Base-by-base conservation (phyloP, 1,140 invertebrate genomes). In the Alviniconcha marisindica region DNA sequence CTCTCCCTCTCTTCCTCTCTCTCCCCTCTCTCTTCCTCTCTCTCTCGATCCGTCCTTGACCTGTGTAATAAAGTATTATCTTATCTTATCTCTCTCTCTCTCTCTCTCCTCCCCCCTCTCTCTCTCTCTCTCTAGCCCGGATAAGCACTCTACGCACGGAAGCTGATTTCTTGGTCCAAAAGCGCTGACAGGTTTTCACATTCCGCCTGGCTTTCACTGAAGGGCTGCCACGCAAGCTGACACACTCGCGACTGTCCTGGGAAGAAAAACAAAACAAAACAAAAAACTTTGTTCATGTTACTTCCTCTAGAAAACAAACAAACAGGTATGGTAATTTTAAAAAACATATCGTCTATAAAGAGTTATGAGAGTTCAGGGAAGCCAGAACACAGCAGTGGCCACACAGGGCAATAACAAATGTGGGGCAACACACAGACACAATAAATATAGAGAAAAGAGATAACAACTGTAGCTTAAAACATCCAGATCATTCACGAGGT, bases 101-200 rank as follows among this genome's bases (percentile, higher is more conserved):
- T 69, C 31, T 73, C 31, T 69, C 63, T 69, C 63, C 12, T n/a
- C 12, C 63, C 12, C 33, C 12, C 63, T 28, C 63, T 69, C 24
- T 69, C 63, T 28, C 63, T 28, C 63, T 28, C 63, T 15, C 69
- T 28, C 63, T n/a, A n/a, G n/a, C n/a, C n/a, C n/a, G n/a, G n/a
- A n/a, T n/a, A n/a, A n/a, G n/a, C n/a, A n/a, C n/a, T n/a, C n/a
- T 31, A 74, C 71, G 42, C 40, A 74, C 71, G 24, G 4, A 74
- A n/a, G 38, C 18, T 44, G 42, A 74, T 74, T 42, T 74, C 71
- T 28, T 74, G 38, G 38, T 42, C 38, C 21, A 74, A 7, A 0
- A 44, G 2, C 0, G 71, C 1, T 0, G 15, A 4, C 15, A 74
- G n/a, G 0, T 40, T 5, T 10, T 74, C 38, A 0, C 42, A 3